Evolutionary conservation across 2,888 invertebrate genomes (phyloP).

Genomic region (Adelognathus sp.): DNA sequence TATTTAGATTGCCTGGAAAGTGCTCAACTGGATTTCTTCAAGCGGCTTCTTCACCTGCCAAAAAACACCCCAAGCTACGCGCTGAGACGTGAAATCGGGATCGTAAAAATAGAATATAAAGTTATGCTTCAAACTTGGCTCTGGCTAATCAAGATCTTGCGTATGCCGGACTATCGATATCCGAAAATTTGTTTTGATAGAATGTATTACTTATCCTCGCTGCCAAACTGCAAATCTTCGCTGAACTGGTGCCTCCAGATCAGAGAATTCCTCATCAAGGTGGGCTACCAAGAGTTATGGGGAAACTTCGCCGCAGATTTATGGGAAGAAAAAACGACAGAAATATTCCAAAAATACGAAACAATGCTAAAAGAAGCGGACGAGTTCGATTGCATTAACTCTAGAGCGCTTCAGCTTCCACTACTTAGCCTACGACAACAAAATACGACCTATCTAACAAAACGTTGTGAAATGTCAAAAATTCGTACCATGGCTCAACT

Average conservation of each 20-base stretch:
- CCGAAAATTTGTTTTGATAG: neutral
- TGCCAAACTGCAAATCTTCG: neutral
- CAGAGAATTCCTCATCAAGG: neutral
- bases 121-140: neutral
- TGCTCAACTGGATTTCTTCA: slow-evolving; percentile 26
- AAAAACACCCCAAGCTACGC: neutral
- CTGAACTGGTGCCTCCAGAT: neutral
- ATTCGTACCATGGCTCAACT: neutral
- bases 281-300: neutral
- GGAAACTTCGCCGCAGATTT: neutral
- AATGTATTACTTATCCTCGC: neutral
- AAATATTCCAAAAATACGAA: neutral
- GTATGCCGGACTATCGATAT: neutral
- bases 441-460: neutral
- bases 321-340: neutral
- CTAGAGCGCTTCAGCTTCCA: neutral
- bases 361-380: neutral
- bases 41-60: slow-evolving; percentile 1
- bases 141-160: slow-evolving; percentile 5
- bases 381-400: neutral
- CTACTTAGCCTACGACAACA: neutral
- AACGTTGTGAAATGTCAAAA: neutral
- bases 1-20: slow-evolving; percentile 17
- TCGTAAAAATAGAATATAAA: slow-evolving; percentile 2
- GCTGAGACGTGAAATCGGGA: neutral